Evolutionary conservation across 2,797 vertebrate species (phyloP).

Genomic region (Florisuga fusca): DNA sequence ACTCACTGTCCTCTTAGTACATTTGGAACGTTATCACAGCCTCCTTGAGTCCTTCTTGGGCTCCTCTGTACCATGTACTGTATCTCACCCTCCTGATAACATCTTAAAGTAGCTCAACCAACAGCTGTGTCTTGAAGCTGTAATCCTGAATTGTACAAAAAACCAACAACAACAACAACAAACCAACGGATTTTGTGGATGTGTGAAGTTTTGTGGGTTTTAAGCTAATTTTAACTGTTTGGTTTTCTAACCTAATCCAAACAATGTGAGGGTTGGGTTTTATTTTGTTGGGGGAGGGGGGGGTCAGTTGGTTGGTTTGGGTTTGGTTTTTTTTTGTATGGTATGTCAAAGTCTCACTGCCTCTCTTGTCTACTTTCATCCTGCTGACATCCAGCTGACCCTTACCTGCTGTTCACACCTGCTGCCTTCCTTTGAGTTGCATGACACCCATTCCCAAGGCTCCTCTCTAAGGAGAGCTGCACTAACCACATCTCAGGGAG

Average conservation of each 20-base stretch:
- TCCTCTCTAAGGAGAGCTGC: not conserved
- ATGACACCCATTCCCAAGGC: not conserved
- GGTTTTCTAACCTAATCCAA: not conserved
- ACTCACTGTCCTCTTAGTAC: not conserved
- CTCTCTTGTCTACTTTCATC: not conserved
- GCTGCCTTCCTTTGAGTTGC: not conserved
- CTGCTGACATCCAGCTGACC: not conserved
- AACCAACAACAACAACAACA: too few species aligned
- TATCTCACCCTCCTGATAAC: not conserved
- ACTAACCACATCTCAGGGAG: not conserved
- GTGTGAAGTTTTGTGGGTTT: not conserved
- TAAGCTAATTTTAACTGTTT: not conserved
- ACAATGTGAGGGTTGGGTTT: not conserved
- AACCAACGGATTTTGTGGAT: not conserved
- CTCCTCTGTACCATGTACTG: not conserved
- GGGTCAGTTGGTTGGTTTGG: too few species aligned
- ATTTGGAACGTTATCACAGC: not conserved
- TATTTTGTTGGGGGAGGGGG: too few species aligned
- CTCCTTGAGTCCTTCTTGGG: not conserved
- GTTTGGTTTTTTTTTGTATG: too few species aligned
- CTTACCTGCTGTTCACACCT: not conserved
- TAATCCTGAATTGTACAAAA: not conserved
- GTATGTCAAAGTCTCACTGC: not conserved
- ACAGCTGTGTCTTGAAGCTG: fast-evolving
- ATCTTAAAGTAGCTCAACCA: not conserved